Base-by-base conservation (phyloP, 1,140 invertebrate species). In the Achroia grisella region DNA sequence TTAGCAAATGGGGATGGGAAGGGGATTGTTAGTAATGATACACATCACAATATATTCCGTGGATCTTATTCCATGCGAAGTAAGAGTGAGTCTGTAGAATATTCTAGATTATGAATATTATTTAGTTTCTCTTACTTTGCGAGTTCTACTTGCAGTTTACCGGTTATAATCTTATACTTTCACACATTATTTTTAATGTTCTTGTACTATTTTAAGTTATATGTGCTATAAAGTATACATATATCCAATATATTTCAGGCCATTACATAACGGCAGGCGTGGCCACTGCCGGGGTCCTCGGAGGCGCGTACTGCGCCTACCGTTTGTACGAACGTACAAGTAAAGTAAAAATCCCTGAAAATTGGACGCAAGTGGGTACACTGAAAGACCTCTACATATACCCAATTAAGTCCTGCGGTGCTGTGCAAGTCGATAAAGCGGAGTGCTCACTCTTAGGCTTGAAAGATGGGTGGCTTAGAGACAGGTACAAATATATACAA, bases 371-470 rank as follows among this genome's bases (percentile, higher is more conserved):
- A 62, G 86, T 89, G 6, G 88, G 89, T 0, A 87, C 84, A 51
- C 58, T 90, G 1, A 86, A 85, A 44, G 74, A 88, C 29, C 47
- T 89, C 1, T 63, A 86, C 9, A 64, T 69, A 1, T 90, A 86
- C 44, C 89, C 89, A 0, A 73, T 90, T 0, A 90, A 90, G 58
- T 89, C 88, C 0, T 80, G 88, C 6, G 88, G 78, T 0, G 49
- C 83, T 0, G 48, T 89, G 8, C 51, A 75, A 1, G 44, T 86
- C 37, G 77, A 63, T 9, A 55, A 62, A 23, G 85, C 86, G 36
- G 87, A 89, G 53, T 88, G 86, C 50, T 84, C 81, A 1, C 39
- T 48, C 9, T 51, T 90, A 3, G 89, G 89, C 0, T 49, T 89
- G 0, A 87, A 69, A 48, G 77, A 80, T 11, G 87, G 86, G 1